These are phyloP conservation scores for Drosophila nebulosa DNA, from an alignment of 1,140 invertebrate species.

Conservation along the genomic window DNA sequence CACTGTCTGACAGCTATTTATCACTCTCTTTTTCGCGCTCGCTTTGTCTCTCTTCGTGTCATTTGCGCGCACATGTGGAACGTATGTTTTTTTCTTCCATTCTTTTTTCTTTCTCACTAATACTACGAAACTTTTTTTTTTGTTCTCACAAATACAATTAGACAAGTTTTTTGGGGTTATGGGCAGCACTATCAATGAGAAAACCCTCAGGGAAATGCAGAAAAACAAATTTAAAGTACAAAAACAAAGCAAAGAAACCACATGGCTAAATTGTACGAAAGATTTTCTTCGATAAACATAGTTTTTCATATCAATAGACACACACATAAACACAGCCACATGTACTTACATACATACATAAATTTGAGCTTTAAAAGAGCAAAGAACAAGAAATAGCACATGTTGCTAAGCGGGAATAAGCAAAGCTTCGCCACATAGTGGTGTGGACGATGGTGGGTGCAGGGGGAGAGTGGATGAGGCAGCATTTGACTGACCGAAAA, in stretches of 20 bases:
- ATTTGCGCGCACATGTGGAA: constrained; percentile 69
- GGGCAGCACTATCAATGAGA: neutral
- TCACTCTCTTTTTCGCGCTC: neutral
- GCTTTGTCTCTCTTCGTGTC: constrained; percentile 30
- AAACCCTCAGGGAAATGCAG: neutral
- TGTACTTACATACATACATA: constrained; percentile 7
- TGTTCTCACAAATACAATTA: neutral
- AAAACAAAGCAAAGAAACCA: neutral
- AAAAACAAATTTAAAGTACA: neutral
- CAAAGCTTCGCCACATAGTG: neutral
- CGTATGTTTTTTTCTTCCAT: neutral
- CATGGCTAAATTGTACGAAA: constrained; percentile 5
- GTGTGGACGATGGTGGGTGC: neutral
- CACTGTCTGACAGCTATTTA: neutral
- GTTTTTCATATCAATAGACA: no score
- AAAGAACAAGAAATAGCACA: constrained; percentile 37
- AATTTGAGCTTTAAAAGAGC: constrained; percentile 26
- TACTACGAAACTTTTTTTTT: neutral
- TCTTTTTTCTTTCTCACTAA: constrained; percentile 1
- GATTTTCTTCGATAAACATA: no score
- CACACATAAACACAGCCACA: no score
- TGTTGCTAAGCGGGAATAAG: constrained; percentile 60
- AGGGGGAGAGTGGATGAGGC: neutral
- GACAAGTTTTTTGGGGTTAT: neutral
- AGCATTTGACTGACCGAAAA: constrained; percentile 1